Evolutionary conservation across 2,113 vertebrate species (phyloP).

Genomic region (Microcebus murinus): DNA sequence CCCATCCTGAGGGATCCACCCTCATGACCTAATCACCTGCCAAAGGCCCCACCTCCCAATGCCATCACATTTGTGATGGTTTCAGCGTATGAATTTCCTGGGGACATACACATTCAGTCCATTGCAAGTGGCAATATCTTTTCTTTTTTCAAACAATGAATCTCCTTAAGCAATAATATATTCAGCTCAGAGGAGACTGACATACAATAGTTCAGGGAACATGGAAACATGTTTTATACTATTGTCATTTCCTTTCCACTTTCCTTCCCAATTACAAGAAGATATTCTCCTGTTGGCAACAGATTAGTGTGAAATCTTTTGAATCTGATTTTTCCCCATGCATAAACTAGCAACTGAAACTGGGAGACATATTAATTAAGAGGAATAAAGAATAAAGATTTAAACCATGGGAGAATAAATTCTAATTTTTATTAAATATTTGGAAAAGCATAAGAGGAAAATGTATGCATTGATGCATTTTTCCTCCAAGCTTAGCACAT

Average conservation of each 20-base stretch:
- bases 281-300: not conserved
- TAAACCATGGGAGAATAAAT: not conserved
- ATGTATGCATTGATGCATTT: not conserved
- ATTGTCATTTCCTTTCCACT: not conserved
- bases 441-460: not conserved
- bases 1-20: not conserved
- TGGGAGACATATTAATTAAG: not conserved
- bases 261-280: not conserved
- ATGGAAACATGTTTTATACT: not conserved
- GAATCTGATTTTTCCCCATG: not conserved
- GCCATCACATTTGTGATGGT: not conserved
- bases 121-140: not conserved
- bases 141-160: not conserved
- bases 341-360: not conserved
- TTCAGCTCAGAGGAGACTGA: not conserved
- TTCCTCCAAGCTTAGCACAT: not conserved
- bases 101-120: not conserved
- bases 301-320: slow-evolving; percentile 28
- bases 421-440: slow-evolving; percentile 39
- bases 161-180: not conserved
- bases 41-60: not conserved
- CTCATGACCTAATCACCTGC: not conserved
- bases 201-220: not conserved
- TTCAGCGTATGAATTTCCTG: not conserved
- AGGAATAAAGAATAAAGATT: not conserved